Evolutionary conservation across 2,797 vertebrate genomes (phyloP).

Genomic region (Alfaro cultratus): DNA sequence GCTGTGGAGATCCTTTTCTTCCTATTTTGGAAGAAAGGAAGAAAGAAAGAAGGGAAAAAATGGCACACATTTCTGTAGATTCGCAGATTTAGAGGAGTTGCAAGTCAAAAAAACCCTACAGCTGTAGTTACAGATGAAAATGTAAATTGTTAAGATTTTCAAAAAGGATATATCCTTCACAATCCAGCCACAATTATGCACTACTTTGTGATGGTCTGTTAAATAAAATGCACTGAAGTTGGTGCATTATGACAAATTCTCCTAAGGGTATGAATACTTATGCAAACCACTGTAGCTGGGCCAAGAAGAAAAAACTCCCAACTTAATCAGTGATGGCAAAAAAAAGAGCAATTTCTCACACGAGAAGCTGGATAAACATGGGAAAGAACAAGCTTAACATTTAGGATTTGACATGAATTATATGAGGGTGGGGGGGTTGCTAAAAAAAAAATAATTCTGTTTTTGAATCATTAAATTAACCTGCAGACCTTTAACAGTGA

Average conservation of each 20-base stretch:
- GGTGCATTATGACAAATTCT: not conserved
- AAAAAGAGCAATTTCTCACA: conserved; percentile 65
- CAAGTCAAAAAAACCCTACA: not conserved
- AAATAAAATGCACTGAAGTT: not conserved
- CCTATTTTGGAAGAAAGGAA: not conserved
- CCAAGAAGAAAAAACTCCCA: conserved; percentile 10
- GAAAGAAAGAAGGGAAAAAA: too few species aligned
- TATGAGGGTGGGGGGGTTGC: conserved; percentile 20
- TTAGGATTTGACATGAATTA: conserved; percentile 49
- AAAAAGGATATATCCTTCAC: not conserved
- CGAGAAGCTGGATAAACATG: conserved; percentile 46
- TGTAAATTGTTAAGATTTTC: not conserved
- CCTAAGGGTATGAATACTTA: not conserved
- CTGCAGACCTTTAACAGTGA: conserved; percentile 46
- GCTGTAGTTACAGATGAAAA: not conserved
- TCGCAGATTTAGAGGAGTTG: not conserved
- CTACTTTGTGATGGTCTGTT: not conserved
- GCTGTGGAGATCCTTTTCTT: not conserved
- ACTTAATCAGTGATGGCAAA: conserved; percentile 29
- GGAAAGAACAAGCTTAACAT: conserved; percentile 37
- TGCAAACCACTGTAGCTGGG: not conserved
- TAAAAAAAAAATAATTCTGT: conserved; percentile 46
- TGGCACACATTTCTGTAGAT: not conserved
- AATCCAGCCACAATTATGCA: not conserved
- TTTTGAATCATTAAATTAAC: conserved; percentile 57